Evolutionary conservation across 1,140 invertebrate species (phyloP).

Genomic region (Sogatella furcifera): DNA sequence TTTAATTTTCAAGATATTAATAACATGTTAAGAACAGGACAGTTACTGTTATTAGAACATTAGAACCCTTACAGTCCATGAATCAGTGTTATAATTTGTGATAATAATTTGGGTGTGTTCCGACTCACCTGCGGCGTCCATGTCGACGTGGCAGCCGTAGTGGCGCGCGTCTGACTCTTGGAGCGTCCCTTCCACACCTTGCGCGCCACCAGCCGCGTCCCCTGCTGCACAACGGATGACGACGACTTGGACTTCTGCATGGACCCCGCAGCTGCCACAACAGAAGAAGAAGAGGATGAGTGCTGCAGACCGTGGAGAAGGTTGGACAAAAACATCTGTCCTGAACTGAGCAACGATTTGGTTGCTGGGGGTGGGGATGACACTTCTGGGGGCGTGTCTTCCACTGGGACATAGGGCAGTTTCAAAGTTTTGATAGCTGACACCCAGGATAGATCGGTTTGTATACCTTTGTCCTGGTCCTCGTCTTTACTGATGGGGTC

Average conservation of each 20-base stretch:
- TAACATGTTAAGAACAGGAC: too few relatives aligned
- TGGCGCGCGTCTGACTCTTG: constrained; percentile 59
- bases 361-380: constrained; percentile 35
- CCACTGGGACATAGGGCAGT: constrained; percentile 26
- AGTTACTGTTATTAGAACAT: too few relatives aligned
- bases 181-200: constrained; percentile 71
- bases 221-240: constrained; percentile 69
- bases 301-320: constrained; percentile 45
- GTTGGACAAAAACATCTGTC: constrained; percentile 54
- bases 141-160: constrained; percentile 33
- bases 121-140: constrained; percentile 54
- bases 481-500: constrained; percentile 60
- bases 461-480: constrained; percentile 55
- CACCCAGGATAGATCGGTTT: constrained; percentile 64
- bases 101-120: too few relatives aligned
- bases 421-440: constrained; percentile 29
- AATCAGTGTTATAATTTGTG: too few relatives aligned
- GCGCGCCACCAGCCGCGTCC: constrained; percentile 58
- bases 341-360: constrained; percentile 31
- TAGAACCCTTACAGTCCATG: too few relatives aligned
- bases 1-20: too few relatives aligned
- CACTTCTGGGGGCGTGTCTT: constrained; percentile 25
- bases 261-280: constrained; percentile 32
- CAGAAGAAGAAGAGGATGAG: constrained; percentile 25
- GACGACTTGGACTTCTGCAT: constrained; percentile 84